Evolutionary conservation across 1,140 invertebrate species (phyloP), one percentile per base, ranked within the genome.

Genomic region (Potamilus streckersoni): DNA sequence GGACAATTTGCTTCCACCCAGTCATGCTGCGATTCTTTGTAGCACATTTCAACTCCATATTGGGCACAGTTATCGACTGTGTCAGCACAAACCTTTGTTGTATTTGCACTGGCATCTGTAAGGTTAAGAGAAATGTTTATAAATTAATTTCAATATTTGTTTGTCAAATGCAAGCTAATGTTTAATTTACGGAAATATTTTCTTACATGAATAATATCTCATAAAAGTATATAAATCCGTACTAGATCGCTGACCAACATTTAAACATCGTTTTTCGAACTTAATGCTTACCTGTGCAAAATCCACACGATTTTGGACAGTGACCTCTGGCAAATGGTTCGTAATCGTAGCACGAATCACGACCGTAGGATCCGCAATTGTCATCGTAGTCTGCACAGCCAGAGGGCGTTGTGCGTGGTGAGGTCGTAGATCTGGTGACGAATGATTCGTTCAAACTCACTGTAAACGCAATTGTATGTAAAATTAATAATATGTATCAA

Each of bases 301-400:
- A 38, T 38, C 38, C 38, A 11, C 38, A 38, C 38, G 38, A 38
- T 38, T 38, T 38, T 38, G 38, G 38, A 38, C 38, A 38, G 38
- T 38, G 38, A 38, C 38, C 38, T 38, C 38, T 38, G 38, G 38
- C 38, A 38, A 38, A 38, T n/a, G 56, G 58, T 6, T 59, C 16
- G 69, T 65, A 80, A 20, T 27, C 20, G 6, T 58, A 59, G 64
- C 79, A 80, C 27, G 59, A 38, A 49, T 55, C 31, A 0, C 23
- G 8, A 23, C 62, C 76, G 64, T 78, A 80, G 8, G 65, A n/a
- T 8, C 19, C 61, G 59, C 79, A 80, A 76, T 80, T 75, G 16
- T 71, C 38, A n/a, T 73, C 60, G 5, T n/a, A 23, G 31, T 80
- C 79, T 70, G 76, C 66, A 38, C 79, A 80, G 1, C 73, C 57